A percentile compares a stretch with the other conserved stretches of the same genome.
These are phyloP conservation scores for Pristionchus entomophagus DNA, from an alignment of 2,888 invertebrate genomes.

Conservation along the genomic window DNA sequence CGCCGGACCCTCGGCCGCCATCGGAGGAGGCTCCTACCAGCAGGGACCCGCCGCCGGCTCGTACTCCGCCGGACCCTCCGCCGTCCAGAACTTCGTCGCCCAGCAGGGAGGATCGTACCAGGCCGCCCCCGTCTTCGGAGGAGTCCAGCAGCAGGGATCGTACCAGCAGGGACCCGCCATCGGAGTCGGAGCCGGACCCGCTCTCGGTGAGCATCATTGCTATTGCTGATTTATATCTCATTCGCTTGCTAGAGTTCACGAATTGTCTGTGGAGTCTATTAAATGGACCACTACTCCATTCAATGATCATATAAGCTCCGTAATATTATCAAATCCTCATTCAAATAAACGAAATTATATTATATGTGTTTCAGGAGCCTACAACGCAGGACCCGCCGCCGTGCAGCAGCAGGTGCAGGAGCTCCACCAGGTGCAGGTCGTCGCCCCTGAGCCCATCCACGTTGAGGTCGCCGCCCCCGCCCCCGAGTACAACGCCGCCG, in stretches of 20 bases:
- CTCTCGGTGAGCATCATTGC: not conserved
- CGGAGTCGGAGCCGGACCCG: conserved; percentile 26
- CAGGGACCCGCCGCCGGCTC: no score
- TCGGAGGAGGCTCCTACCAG: no score
- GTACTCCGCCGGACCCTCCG: no score
- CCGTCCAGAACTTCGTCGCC: not conserved
- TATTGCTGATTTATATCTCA: not conserved
- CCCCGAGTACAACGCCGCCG: conserved; percentile 31
- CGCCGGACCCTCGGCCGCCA: not conserved
- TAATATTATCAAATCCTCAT: no score
- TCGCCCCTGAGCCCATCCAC: conserved; percentile 5
- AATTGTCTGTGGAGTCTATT: no score
- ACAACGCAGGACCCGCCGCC: not conserved
- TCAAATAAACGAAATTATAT: no score
- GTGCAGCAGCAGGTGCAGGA: conserved; percentile 12
- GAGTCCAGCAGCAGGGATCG: not conserved
- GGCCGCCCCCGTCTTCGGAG: conserved; percentile 20
- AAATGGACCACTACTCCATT: no score
- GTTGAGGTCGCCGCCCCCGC: conserved; percentile 15
- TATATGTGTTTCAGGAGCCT: not conserved
- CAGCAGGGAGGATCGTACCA: conserved; percentile 4
- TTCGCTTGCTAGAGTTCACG: no score
- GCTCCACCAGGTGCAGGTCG: not conserved
- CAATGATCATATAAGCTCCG: no score
- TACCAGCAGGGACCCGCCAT: no score